Conservation (phyloP, 2,113 vertebrate genomes). For the Psittacus erithacus region DNA sequence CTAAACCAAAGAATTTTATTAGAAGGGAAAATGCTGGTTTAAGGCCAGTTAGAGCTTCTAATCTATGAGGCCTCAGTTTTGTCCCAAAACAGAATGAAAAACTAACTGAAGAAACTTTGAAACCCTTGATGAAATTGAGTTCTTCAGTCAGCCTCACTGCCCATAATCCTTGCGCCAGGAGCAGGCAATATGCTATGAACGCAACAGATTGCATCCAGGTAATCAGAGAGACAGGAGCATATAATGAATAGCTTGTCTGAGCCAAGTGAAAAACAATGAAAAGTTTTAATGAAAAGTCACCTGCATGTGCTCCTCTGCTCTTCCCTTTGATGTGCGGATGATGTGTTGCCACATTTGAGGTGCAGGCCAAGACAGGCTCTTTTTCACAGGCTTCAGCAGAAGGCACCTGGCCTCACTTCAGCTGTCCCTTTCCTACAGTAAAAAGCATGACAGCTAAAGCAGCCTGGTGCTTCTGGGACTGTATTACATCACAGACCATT, state of each 20-base stretch:
- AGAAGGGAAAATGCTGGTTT: background rate
- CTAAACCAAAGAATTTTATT: background rate
- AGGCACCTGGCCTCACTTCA: background rate
- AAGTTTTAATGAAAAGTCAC: background rate
- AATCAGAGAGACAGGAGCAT: background rate
- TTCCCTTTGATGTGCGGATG: background rate
- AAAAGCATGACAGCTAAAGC: background rate
- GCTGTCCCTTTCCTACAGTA: background rate
- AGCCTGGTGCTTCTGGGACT: background rate
- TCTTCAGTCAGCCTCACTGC: background rate
- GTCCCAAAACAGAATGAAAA: background rate
- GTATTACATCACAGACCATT: accelerated
- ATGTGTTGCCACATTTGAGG: background rate
- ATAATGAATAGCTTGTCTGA: background rate
- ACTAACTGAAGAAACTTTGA: background rate
- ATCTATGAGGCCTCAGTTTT: background rate
- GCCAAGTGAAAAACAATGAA: background rate
- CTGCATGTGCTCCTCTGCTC: background rate
- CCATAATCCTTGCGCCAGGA: background rate
- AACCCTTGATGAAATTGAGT: background rate
- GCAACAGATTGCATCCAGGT: background rate
- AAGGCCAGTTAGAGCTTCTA: background rate
- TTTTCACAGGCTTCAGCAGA: background rate
- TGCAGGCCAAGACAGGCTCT: background rate
- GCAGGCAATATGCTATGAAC: background rate